Conservation (phyloP, 2,797 vertebrate species). For the Bradypodion pumilum region DNA sequence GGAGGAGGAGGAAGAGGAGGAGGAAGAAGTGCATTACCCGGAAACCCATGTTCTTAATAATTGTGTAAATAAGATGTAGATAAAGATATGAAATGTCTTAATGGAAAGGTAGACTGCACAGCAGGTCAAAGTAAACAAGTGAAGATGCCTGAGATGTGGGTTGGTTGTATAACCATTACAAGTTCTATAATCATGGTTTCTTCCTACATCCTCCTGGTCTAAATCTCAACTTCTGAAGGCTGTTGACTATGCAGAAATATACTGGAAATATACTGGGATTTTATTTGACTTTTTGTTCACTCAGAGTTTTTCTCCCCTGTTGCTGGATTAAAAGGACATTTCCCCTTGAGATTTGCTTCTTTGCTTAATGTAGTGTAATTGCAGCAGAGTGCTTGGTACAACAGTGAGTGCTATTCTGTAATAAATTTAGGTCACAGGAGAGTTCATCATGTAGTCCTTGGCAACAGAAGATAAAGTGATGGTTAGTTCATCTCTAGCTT, state of each 20-base stretch:
- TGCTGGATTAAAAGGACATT: conserved; percentile 76
- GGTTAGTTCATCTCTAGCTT: conserved; percentile 70
- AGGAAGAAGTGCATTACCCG: too few species aligned
- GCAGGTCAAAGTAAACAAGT: conserved; percentile 22
- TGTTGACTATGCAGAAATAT: conserved; percentile 26
- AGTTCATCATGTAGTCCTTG: conserved; percentile 76
- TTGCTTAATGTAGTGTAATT: conserved; percentile 77
- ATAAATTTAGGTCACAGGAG: conserved; percentile 79
- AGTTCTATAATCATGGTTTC: conserved; percentile 19
- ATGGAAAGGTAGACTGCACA: conserved; percentile 15
- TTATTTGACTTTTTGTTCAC: conserved; percentile 48
- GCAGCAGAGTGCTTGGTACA: conserved; percentile 67
- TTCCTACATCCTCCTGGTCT: conserved; percentile 48
- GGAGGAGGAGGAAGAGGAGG: too few species aligned
- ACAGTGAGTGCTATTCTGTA: conserved; percentile 58
- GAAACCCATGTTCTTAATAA: background rate
- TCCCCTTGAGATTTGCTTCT: conserved; percentile 72
- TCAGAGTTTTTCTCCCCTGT: conserved; percentile 59
- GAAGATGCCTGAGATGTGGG: conserved; percentile 44
- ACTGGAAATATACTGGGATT: conserved; percentile 46
- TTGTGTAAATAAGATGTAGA: conserved; percentile 40
- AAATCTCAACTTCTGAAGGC: conserved; percentile 52
- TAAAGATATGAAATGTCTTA: conserved; percentile 42
- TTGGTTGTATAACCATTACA: background rate
- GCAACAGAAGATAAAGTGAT: conserved; percentile 72